Evolutionary conservation across 2,797 vertebrate species (phyloP), one percentile per base, ranked within the genome.

Genomic region (Argyrosomus regius): DNA sequence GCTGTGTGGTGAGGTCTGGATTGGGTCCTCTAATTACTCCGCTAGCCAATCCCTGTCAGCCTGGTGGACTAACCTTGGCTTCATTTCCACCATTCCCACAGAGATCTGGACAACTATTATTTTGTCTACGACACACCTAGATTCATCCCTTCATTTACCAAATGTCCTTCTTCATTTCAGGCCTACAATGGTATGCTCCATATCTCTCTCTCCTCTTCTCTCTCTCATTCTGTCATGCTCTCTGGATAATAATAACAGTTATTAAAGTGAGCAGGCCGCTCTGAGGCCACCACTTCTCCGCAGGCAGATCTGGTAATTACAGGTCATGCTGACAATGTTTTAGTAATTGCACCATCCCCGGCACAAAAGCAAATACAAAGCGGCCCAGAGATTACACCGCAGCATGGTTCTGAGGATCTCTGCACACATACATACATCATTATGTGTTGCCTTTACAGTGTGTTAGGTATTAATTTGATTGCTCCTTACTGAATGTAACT

Each of bases 171-270:
- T 83, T 89, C 87, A 81, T 90, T 89, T 85, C 83, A 79, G 75
- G 52, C 80, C 78, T 72, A 52, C 82, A 45, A 67, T 70, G 65
- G 78, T 75, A 63, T 68, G 64, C 82, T 72, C 59, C 66, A 20
- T 73, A 45, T 73, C 81, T 76, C 62, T 62, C 77, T 59, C 82
- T 73, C 72, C 62, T 67, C 41, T 65, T 69, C 82, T 72, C 77
- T 81, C 80, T 89, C 78, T 82, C 84, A 79, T 86, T 84, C 85
- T 71, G 78, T 64, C 78, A 69, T 83, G 88, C 89, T 93, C 91
- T 90, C 87, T 80, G 86, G 91, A 92, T 92, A 93, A 91, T 95
- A 94, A 95, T 95, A 94, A 93, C 89, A 89, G 93, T 96, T 95
- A 95, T 96, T 94, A 94, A 92, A 90, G 88, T 72, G 86, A 80